Conservation (phyloP, 2,797 vertebrate species). For the Falco novaeseelandiae region DNA sequence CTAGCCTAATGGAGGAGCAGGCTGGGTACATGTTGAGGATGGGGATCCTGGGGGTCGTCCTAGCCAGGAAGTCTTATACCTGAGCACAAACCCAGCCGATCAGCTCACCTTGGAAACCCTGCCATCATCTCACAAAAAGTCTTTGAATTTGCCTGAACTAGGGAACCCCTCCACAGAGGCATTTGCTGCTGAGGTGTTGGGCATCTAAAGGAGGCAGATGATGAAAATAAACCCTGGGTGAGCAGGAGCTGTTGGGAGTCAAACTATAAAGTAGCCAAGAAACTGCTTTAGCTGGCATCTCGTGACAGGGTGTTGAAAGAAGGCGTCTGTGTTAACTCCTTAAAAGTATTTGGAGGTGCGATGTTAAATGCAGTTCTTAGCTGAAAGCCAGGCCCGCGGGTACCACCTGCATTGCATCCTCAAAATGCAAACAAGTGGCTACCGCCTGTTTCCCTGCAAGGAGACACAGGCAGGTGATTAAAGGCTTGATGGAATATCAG, state of each 20-base stretch:
- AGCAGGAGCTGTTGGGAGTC: neutral
- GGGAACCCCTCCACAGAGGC: neutral
- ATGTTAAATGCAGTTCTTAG: neutral
- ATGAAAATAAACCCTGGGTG: neutral
- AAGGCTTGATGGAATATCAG: constrained; percentile 1
- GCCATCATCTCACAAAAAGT: fast-evolving
- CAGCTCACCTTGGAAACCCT: neutral
- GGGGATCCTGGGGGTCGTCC: neutral
- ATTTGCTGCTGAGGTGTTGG: neutral
- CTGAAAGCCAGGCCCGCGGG: neutral
- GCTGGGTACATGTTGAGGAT: neutral
- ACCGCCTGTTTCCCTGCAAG: neutral
- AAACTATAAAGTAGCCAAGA: neutral
- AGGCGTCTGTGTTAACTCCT: neutral
- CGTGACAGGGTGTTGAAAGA: neutral
- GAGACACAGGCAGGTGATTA: neutral
- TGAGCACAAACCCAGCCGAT: neutral
- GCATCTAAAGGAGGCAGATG: neutral
- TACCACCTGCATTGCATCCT: neutral
- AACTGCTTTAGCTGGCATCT: neutral
- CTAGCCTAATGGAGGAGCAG: neutral
- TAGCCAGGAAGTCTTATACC: neutral
- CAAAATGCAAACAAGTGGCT: neutral
- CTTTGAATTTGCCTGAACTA: neutral
- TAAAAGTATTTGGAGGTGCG: fast-evolving